A percentile compares a stretch with the other conserved stretches of the same genome.
Conservation (phyloP, 2,888 invertebrate species). For the Tromatobia lineatoria region DNA sequence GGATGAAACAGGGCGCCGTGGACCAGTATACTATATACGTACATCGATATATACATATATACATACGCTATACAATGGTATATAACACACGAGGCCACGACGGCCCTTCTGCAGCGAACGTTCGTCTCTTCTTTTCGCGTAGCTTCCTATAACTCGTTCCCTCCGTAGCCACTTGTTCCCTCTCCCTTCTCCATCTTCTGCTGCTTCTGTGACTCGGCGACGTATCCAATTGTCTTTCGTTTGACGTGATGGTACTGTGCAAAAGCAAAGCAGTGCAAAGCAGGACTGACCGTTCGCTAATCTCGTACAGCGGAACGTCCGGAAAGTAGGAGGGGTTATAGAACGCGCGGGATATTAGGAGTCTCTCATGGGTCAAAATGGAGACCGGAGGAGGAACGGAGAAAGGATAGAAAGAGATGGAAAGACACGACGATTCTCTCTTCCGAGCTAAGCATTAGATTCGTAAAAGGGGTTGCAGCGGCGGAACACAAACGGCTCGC, state of each 20-base stretch:
- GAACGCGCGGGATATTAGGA: slow-evolving; percentile 44
- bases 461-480: slow-evolving; percentile 74
- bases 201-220: slow-evolving; percentile 6
- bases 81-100: slow-evolving; percentile 58
- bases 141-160: slow-evolving; percentile 41
- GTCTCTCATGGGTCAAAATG: slow-evolving; percentile 10
- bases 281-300: slow-evolving; percentile 19
- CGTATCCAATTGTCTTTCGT: slow-evolving; percentile 22
- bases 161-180: not conserved
- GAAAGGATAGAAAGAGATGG: slow-evolving; percentile 36
- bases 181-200: slow-evolving; percentile 15
- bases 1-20: slow-evolving; percentile 74
- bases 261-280: not conserved
- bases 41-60: slow-evolving; percentile 12
- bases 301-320: slow-evolving; percentile 10
- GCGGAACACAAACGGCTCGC: slow-evolving; percentile 70
- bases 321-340: not conserved
- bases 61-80: not conserved
- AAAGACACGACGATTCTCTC: slow-evolving; percentile 8
- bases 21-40: slow-evolving; percentile 56
- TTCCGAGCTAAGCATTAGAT: slow-evolving; percentile 52
- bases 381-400: not conserved
- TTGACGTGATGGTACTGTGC: not conserved
- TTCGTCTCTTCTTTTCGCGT: slow-evolving; percentile 58
- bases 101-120: slow-evolving; percentile 52